Conservation (phyloP, 2,797 vertebrate genomes). For the Spinibarbus caldwelli region DNA sequence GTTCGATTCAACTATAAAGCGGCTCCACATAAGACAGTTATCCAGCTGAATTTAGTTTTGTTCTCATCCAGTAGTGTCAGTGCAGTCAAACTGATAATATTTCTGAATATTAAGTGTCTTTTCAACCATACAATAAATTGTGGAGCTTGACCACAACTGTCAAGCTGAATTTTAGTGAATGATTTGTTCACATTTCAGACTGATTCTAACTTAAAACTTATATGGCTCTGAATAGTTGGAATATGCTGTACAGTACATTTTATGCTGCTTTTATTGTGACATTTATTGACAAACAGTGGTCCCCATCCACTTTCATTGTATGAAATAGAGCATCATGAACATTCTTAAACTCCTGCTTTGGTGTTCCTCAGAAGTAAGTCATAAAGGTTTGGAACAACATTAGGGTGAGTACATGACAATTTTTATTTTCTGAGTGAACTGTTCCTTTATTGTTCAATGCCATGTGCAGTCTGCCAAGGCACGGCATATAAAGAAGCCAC, state of each 20-base stretch:
- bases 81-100: no score
- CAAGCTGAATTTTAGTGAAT: neutral
- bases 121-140: no score
- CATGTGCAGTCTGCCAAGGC: neutral
- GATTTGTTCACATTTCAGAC: neutral
- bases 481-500: conserved; percentile 9
- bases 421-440: neutral
- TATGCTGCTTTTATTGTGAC: neutral
- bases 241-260: neutral
- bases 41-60: neutral
- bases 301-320: neutral
- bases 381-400: neutral
- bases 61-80: neutral
- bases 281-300: neutral
- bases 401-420: neutral
- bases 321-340: neutral
- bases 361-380: neutral
- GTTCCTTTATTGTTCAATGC: conserved; percentile 8
- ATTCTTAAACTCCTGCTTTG: neutral
- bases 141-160: no score
- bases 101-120: neutral
- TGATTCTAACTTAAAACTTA: neutral
- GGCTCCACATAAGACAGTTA: neutral
- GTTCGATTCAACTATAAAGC: no score
- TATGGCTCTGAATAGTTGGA: neutral